These are phyloP conservation scores for Leptinotarsa lineolata DNA, from an alignment of 1,140 invertebrate genomes.

Conservation along the genomic window DNA sequence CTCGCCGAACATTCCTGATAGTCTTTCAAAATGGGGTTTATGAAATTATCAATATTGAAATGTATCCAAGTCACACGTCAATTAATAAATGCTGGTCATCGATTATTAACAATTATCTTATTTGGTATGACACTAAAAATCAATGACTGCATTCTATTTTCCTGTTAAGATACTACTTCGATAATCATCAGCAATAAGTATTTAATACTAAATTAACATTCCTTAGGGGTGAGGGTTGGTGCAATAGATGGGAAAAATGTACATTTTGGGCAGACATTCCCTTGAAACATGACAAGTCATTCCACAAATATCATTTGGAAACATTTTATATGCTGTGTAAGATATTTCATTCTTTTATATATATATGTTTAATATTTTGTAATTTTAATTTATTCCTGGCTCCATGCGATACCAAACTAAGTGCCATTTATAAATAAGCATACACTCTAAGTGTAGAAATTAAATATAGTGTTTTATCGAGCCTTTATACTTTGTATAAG, in stretches of 20 bases:
- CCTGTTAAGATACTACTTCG: too few species aligned
- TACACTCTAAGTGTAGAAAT: slow-evolving; percentile 31
- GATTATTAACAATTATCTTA: too few species aligned
- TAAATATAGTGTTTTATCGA: slow-evolving; percentile 40
- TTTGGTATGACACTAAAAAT: too few species aligned
- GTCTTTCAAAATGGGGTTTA: too few species aligned
- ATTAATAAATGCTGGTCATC: too few species aligned
- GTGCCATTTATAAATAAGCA: slow-evolving; percentile 46
- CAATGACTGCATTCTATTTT: too few species aligned
- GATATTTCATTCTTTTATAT: slow-evolving; percentile 36
- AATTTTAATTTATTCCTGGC: slow-evolving; percentile 37
- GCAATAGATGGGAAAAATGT: slow-evolving; percentile 19
- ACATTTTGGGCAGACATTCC: slow-evolving; percentile 10
- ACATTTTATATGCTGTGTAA: slow-evolving; percentile 9
- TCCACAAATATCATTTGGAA: slow-evolving; percentile 16
- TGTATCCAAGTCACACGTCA: too few species aligned
- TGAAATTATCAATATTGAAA: too few species aligned
- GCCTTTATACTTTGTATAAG: slow-evolving; percentile 44
- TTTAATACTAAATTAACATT: background rate
- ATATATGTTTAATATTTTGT: slow-evolving; percentile 29
- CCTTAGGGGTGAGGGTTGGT: slow-evolving; percentile 2
- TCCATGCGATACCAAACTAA: slow-evolving; percentile 43
- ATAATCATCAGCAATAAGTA: background rate
- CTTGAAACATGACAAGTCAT: slow-evolving; percentile 13
- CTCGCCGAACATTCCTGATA: too few species aligned